These are phyloP conservation scores for Cybosia mesomella DNA, from an alignment of 2,888 invertebrate genomes.

Conservation along the genomic window DNA sequence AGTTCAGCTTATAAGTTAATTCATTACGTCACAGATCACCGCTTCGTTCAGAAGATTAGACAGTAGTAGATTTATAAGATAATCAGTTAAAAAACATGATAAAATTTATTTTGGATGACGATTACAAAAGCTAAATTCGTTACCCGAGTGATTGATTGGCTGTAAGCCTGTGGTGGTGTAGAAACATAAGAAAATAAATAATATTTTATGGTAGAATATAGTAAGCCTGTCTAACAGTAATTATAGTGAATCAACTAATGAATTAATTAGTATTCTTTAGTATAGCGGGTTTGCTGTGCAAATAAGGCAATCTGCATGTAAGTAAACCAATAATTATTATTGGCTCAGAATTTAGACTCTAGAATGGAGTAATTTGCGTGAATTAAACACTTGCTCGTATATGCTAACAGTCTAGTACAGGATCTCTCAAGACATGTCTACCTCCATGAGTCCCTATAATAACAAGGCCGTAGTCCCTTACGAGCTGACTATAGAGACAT, in stretches of 20 bases:
- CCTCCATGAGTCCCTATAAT: not conserved
- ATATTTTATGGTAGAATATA: not conserved
- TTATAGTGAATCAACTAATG: not conserved
- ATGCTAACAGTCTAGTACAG: not conserved
- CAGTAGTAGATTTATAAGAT: not conserved
- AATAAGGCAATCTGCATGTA: not conserved
- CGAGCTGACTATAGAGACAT: too few species aligned
- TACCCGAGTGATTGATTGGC: not conserved
- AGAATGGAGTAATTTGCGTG: not conserved
- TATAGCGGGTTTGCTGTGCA: not conserved
- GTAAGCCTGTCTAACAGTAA: not conserved
- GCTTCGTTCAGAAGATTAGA: too few species aligned
- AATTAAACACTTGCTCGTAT: not conserved
- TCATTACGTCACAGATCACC: too few species aligned
- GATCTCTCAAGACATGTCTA: not conserved
- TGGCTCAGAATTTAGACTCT: not conserved
- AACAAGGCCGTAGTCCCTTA: not conserved
- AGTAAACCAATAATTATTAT: constrained; percentile 1
- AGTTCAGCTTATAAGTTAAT: not conserved
- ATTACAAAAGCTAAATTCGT: not conserved
- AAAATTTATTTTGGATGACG: not conserved
- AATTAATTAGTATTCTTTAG: not conserved
- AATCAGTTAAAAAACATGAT: not conserved
- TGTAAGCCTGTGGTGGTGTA: not conserved
- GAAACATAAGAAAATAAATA: not conserved